Evolutionary conservation across 2,113 vertebrate genomes (phyloP).

Genomic region (Elaphurus davidianus): DNA sequence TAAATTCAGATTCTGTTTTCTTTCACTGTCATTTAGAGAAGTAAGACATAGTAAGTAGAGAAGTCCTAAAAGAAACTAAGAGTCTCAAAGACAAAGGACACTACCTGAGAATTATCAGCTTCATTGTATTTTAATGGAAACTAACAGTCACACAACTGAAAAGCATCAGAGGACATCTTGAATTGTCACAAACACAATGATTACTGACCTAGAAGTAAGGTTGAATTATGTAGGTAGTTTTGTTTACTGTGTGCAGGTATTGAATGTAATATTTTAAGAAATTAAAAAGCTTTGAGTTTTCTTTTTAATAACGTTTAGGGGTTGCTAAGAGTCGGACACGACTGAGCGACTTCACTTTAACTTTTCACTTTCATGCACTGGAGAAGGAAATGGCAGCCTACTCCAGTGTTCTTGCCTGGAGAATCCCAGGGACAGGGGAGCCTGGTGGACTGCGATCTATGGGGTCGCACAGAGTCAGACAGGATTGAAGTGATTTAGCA

Average conservation of each 20-base stretch:
- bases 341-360: too few relatives aligned
- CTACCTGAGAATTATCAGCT: neutral
- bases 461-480: neutral
- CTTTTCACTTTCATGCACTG: too few relatives aligned
- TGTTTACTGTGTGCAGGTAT: neutral
- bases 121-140: neutral
- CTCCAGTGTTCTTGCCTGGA: too few relatives aligned
- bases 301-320: neutral
- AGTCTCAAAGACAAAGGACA: neutral
- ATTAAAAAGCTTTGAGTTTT: neutral
- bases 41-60: neutral
- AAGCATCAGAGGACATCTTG: neutral
- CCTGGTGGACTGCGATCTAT: neutral
- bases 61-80: neutral
- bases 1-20: neutral
- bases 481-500: neutral
- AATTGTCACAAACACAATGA: neutral
- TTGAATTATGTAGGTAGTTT: neutral
- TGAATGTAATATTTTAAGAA: neutral
- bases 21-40: neutral
- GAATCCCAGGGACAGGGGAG: too few relatives aligned
- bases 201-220: neutral
- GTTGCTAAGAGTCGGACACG: neutral
- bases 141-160: neutral
- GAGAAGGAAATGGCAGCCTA: too few relatives aligned